phyloP scores from a whole-genome alignment of 2,888 invertebrate genomes.

The Himalopsyche japonica region DNA sequence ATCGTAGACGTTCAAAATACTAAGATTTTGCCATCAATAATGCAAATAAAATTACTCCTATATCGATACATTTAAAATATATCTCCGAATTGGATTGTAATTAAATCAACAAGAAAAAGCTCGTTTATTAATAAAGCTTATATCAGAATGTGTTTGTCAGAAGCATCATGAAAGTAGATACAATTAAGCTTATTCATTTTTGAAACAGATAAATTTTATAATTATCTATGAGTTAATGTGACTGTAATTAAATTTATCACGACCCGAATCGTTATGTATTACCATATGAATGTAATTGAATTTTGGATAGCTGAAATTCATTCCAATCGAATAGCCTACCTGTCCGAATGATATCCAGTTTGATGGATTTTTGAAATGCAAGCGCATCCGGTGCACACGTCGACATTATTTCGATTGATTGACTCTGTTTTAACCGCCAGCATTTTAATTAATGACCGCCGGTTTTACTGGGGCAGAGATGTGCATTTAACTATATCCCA shows the following conservation, averaged over 20 bases:
- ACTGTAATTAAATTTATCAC: not conserved
- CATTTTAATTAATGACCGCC: constrained; percentile 24
- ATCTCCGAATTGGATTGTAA: too few relatives aligned
- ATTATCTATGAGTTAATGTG: too few relatives aligned
- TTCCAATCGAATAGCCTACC: not conserved
- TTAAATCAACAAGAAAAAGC: too few relatives aligned
- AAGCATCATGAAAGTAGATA: too few relatives aligned
- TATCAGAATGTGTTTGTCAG: too few relatives aligned
- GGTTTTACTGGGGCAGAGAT: not conserved
- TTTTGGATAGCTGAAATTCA: not conserved
- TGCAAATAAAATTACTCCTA: too few relatives aligned
- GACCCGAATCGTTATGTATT: too few relatives aligned
- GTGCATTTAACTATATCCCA: not conserved
- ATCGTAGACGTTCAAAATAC: not conserved
- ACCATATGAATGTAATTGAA: not conserved
- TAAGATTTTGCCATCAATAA: not conserved
- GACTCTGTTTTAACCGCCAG: constrained; percentile 25
- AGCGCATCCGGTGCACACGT: not conserved
- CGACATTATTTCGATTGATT: constrained; percentile 15
- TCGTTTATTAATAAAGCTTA: too few relatives aligned
- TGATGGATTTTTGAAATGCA: not conserved
- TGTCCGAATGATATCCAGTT: not conserved
- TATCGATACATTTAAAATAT: too few relatives aligned
- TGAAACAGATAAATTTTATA: too few relatives aligned
- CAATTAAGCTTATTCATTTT: too few relatives aligned